These are phyloP conservation scores for Callaeas wilsoni DNA, from an alignment of 2,113 vertebrate species.

Conservation along the genomic window DNA sequence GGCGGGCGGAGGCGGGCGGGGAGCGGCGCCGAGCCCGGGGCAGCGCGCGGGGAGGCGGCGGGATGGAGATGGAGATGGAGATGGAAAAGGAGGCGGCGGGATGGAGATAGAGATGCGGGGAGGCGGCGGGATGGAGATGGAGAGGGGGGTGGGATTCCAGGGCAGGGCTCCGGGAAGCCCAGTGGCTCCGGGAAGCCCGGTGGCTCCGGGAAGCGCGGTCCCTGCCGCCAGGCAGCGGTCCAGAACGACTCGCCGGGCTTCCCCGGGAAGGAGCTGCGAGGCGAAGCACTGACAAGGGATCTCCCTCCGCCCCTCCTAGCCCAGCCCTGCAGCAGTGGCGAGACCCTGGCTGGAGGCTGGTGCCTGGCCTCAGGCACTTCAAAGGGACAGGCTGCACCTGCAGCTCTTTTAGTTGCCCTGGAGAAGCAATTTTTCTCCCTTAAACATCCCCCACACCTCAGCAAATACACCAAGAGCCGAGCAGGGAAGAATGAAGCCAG, in stretches of 20 bases:
- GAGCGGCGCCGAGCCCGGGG: neutral
- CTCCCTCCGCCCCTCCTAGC: neutral
- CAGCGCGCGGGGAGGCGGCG: neutral
- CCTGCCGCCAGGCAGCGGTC: neutral
- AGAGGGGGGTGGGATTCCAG: neutral
- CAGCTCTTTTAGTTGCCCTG: neutral
- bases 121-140: neutral
- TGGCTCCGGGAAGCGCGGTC: neutral
- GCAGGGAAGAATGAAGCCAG: neutral
- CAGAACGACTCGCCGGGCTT: neutral
- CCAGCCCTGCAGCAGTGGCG: neutral
- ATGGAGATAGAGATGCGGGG: neutral
- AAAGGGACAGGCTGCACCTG: neutral
- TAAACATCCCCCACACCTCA: neutral
- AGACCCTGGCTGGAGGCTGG: neutral
- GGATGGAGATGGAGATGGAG: neutral
- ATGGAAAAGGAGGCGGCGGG: neutral
- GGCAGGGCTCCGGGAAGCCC: neutral
- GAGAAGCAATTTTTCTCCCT: neutral
- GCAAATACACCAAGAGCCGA: neutral
- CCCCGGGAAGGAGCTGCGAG: neutral
- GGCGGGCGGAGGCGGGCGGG: neutral
- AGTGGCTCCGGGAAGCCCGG: neutral
- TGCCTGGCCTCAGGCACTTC: neutral
- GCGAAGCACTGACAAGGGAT: neutral